Percentiles rank a stretch among this genome's conserved stretches.
Conservation (phyloP, 1,140 invertebrate genomes). For the Procambarus virginalis region DNA sequence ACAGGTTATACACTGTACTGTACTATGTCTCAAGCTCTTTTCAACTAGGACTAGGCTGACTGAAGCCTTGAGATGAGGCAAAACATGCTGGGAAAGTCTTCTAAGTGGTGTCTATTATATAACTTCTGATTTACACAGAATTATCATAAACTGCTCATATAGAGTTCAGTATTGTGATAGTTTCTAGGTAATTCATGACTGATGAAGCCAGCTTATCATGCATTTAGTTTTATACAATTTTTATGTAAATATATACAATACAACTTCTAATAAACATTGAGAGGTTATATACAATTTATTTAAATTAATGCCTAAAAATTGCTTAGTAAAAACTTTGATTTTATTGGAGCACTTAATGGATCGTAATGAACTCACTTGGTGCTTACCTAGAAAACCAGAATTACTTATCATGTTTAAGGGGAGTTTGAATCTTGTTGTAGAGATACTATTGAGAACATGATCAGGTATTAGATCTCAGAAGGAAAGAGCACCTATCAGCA, state of each 20-base stretch:
- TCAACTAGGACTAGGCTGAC: too few species aligned
- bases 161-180: background rate
- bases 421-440: background rate
- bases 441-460: background rate
- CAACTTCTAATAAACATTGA: constrained; percentile 33
- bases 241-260: constrained; percentile 31
- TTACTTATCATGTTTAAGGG: background rate
- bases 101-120: background rate
- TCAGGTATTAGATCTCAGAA: background rate
- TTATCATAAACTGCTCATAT: background rate
- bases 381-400: background rate
- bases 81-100: too few species aligned
- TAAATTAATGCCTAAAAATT: background rate
- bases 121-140: background rate
- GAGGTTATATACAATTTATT: background rate
- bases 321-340: background rate
- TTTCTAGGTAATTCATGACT: constrained; percentile 21
- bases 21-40: too few species aligned
- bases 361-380: too few species aligned
- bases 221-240: constrained; percentile 41
- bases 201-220: constrained; percentile 20
- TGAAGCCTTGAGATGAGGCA: too few species aligned
- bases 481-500: constrained; percentile 41
- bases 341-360: too few species aligned
- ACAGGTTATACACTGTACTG: too few species aligned